Evolutionary conservation across 2,113 vertebrate species (phyloP), one percentile per base, ranked within the genome.

Genomic region (Mormoops blainvillei): DNA sequence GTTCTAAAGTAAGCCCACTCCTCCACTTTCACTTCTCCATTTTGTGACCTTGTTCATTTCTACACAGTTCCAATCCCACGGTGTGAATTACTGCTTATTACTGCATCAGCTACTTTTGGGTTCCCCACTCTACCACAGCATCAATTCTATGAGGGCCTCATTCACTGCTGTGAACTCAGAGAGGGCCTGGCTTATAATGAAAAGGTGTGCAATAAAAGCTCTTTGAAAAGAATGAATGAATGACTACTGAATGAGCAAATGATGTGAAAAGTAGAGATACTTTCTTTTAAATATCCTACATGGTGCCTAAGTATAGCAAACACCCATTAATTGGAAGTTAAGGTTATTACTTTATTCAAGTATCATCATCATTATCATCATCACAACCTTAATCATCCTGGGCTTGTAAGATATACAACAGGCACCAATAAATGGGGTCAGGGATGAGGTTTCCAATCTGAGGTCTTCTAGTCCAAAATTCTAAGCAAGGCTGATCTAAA

Each of bases 391-490:
- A 86, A 41, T 2, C 18, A 26, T 2, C 15, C 33, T 50, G 38
- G 22, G 36, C 20, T 20, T 74, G 7, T 68, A 36, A 36, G 22
- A 41, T n/a, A 19, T 33, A 38, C 54, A n/a, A 31, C 31, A 18
- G 6, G 19, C 3, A 43, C 65, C 15, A 56, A 4, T 48, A 58
- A 63, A 83, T 56, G 2, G 18, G 28, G 28, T 3, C 65, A 19
- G 26, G 13, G 41, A 18, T 11, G 9, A 93, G 41, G 20, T 68
- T 54, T 94, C 71, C 58, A 24, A 73, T 77, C 82, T 91, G 43
- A 19, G 43, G 38, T 87, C 28, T 38, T 50, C 38, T 77, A 52
- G 38, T 96, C 83, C 73, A 88, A 89, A 88, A 86, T 89, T 95
- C 50, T 48, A 68, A 41, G 28, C 28, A 81, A 24, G 65, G 36